These are phyloP conservation scores for Telmatherina bonti DNA, from an alignment of 2,797 vertebrate genomes.

Conservation along the genomic window DNA sequence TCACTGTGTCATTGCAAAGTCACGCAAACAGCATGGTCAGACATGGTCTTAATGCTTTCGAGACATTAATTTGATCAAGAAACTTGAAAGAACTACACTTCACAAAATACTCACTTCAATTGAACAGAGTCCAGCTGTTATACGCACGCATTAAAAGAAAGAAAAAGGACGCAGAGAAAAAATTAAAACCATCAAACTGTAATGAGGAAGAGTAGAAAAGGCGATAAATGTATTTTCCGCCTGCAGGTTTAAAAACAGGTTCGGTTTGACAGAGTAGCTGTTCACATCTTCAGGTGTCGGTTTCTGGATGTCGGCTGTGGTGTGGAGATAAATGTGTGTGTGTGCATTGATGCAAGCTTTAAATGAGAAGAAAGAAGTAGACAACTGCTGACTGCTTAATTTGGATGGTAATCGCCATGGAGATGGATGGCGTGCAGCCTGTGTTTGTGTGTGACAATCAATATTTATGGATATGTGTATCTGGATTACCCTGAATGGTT, in stretches of 20 bases:
- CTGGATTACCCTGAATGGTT: too few relatives aligned
- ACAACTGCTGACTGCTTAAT: conserved; percentile 75
- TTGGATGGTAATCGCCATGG: conserved; percentile 29
- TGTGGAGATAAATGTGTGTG: conserved; percentile 12
- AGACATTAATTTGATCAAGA: background rate
- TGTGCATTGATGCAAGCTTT: conserved; percentile 44
- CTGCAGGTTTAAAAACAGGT: conserved; percentile 23
- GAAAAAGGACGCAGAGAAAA: background rate
- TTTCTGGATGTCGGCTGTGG: conserved; percentile 21
- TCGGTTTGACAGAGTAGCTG: conserved; percentile 41
- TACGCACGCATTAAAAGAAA: background rate
- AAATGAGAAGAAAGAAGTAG: conserved; percentile 55
- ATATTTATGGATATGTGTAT: too few relatives aligned
- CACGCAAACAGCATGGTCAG: background rate
- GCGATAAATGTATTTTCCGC: conserved; percentile 10
- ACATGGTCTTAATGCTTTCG: background rate
- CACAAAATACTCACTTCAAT: background rate
- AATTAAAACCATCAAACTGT: background rate
- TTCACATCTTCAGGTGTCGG: conserved; percentile 43
- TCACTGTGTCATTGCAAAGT: conserved; percentile 17
- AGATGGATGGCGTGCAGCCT: conserved; percentile 17
- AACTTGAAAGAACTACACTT: background rate
- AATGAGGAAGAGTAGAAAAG: background rate
- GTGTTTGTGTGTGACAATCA: background rate
- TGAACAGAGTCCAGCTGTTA: too few relatives aligned